Evolutionary conservation across 2,113 vertebrate species (phyloP).

Genomic region (Anhinga rufa): DNA sequence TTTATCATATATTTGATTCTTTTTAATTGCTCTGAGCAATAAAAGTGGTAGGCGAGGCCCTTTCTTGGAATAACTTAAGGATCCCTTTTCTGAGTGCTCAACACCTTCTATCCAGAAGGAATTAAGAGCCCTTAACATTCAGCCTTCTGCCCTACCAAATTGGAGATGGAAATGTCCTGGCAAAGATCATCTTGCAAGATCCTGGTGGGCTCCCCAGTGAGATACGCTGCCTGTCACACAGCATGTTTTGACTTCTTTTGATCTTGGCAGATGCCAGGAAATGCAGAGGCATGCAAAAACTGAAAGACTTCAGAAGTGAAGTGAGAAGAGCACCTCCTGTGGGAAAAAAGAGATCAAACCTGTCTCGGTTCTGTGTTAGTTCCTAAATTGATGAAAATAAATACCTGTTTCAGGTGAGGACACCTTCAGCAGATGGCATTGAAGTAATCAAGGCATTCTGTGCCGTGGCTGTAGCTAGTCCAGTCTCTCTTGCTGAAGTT

Average conservation of each 20-base stretch:
- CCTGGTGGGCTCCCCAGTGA: background rate
- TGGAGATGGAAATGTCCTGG: background rate
- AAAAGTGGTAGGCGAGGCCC: background rate
- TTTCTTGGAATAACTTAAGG: background rate
- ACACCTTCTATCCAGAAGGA: background rate
- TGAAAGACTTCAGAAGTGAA: background rate
- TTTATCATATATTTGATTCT: background rate
- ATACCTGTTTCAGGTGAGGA: background rate
- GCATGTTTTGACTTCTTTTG: background rate
- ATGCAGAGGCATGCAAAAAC: background rate
- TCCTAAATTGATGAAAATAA: background rate
- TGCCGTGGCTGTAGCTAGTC: background rate
- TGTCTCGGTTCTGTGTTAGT: background rate
- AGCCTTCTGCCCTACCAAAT: background rate
- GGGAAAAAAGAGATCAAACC: background rate
- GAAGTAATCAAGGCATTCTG: background rate
- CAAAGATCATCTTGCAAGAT: background rate
- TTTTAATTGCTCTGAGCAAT: background rate
- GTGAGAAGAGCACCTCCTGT: background rate
- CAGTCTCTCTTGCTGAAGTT: background rate
- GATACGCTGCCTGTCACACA: background rate
- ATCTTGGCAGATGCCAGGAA: background rate
- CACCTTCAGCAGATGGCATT: background rate
- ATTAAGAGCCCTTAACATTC: background rate
- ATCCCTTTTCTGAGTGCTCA: background rate